These are phyloP conservation scores for Malacoraja senta DNA, from an alignment of 2,797 vertebrate species.

Conservation along the genomic window DNA sequence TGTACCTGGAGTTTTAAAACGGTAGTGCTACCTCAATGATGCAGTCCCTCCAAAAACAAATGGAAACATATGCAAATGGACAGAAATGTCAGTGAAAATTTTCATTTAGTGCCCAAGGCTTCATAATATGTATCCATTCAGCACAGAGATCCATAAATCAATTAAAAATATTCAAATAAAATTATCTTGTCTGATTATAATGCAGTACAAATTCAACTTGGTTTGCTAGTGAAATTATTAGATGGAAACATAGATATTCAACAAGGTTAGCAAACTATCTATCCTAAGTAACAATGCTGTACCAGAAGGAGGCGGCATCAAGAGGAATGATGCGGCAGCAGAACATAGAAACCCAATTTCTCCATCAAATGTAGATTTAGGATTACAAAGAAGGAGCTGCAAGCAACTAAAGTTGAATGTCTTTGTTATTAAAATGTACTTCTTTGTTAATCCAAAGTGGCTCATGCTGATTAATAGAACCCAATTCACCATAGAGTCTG, in stretches of 20 bases:
- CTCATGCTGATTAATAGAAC: background rate
- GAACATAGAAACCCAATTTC: background rate
- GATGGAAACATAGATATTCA: background rate
- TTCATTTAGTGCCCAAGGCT: background rate
- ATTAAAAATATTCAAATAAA: background rate
- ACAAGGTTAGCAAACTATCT: background rate
- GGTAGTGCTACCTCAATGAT: background rate
- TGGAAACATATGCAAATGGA: background rate
- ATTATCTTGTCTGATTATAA: background rate
- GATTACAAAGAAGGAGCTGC: background rate
- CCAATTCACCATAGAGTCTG: background rate
- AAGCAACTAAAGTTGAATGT: background rate
- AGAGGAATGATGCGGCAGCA: background rate
- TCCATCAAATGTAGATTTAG: background rate
- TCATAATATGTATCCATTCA: background rate
- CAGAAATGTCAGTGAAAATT: background rate
- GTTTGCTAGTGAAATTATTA: background rate
- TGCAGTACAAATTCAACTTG: background rate
- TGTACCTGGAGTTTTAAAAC: background rate
- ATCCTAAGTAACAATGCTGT: background rate
- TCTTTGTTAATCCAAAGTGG: background rate
- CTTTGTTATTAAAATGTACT: slow-evolving; percentile 9
- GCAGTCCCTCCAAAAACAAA: background rate
- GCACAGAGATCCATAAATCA: background rate
- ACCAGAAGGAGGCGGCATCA: background rate